Base-by-base conservation (phyloP, 1,140 invertebrate genomes). In the Trinorchestia longiramus region DNA sequence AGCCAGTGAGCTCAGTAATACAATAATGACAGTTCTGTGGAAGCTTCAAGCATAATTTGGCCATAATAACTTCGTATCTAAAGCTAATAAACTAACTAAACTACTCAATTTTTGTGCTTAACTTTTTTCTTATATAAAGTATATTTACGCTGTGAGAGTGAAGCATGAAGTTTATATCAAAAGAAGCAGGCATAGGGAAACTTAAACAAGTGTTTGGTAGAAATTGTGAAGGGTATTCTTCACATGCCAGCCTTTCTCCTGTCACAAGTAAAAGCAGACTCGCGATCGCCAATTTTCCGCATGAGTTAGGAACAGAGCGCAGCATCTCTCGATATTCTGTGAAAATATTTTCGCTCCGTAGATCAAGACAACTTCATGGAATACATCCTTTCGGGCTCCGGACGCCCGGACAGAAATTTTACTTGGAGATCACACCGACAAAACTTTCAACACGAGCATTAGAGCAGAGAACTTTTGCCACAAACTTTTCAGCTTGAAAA, bases 291-390 rank as follows among this genome's bases (percentile, higher is more conserved):
- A 77, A 77, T 77, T 77, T 77, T 77, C 15, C 62, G 62, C 62
- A 11, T 77, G 62, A 77, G 62, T 23, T 77, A 11, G 62, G 62
- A 15, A 36, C 62, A 23, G 62, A 23, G 62, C 62, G 62, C 62
- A 36, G 62, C 62, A 77, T 15, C 62, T 77, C 62, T 77, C 62
- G 62, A 77, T 77, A 77, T 77, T 77, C 62, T 77, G 36, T 77
- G 62, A 77, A 77, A 77, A 77, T 77, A 77, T 77, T 77, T 77
- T 11, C 62, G 62, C 62, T 77, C 62, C 62, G 62, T 77, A 77
- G 62, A 77, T 77, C 62, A 77, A 77, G 62, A 77, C 62, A 77
- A 77, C 62, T 77, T 77, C 62, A 77, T 77, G 62, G 62, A 77
- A 77, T 77, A 77, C 62, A 77, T 77, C 62, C 62, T 77, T 36